A percentile compares a stretch with the other conserved stretches of the same genome.
phyloP scores from a whole-genome alignment of 2,888 invertebrate species.

The Pherbina coryleti region DNA sequence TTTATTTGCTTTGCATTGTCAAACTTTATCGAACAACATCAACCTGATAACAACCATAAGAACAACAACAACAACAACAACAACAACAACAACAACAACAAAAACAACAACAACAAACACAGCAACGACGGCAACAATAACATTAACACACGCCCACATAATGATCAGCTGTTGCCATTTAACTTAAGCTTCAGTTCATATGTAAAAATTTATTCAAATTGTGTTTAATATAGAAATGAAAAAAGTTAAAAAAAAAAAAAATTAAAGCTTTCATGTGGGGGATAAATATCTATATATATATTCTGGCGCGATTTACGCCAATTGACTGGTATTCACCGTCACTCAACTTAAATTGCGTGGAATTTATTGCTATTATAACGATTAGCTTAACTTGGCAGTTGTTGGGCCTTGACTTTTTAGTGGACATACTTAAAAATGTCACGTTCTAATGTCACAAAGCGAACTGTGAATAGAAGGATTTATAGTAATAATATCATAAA shows the following conservation, averaged over 20 bases:
- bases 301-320: background rate
- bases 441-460: too few relatives aligned
- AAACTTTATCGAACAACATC: background rate
- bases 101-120: too few relatives aligned
- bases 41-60: background rate
- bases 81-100: too few relatives aligned
- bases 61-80: background rate
- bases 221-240: constrained; percentile 9
- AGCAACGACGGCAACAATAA: background rate
- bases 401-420: constrained; percentile 19
- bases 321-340: constrained; percentile 26
- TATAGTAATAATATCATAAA: too few relatives aligned
- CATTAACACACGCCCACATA: background rate
- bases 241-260: background rate
- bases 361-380: constrained; percentile 12
- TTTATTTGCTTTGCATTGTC: background rate
- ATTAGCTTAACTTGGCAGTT: background rate
- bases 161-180: constrained; percentile 7
- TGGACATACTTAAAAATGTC: background rate
- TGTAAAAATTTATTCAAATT: constrained; percentile 26
- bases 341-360: constrained; percentile 20
- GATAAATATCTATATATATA: background rate
- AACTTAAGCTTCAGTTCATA: background rate
- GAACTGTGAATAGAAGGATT: too few relatives aligned
- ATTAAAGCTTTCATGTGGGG: background rate